Conservation (phyloP, 2,888 invertebrate species). For the Acanthococcus lagerstroemiae region DNA sequence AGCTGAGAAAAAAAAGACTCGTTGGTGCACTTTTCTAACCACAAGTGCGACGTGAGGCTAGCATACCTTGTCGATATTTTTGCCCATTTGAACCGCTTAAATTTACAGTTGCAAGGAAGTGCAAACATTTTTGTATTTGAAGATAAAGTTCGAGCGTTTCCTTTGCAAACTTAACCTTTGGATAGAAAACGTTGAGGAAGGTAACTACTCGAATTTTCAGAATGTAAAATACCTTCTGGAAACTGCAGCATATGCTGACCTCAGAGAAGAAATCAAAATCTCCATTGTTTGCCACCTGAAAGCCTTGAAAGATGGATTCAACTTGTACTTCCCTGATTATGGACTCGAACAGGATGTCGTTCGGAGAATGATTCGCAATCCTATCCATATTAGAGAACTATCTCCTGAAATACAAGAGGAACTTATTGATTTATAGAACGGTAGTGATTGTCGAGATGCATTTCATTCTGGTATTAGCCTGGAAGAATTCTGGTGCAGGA, state of each 20-base stretch:
- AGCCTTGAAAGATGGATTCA: slow-evolving; percentile 21
- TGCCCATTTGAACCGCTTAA: slow-evolving; percentile 27
- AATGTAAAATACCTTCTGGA: slow-evolving; percentile 16
- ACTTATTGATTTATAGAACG: neutral
- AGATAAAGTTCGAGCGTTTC: slow-evolving; percentile 23
- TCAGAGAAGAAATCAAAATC: slow-evolving; percentile 21
- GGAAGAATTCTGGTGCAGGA: neutral
- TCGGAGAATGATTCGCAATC: slow-evolving; percentile 6
- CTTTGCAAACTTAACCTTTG: slow-evolving; percentile 29
- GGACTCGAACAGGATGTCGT: neutral
- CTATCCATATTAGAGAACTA: slow-evolving; percentile 1
- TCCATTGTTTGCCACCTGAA: slow-evolving; percentile 21
- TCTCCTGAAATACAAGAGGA: slow-evolving; percentile 8
- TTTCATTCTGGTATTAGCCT: neutral
- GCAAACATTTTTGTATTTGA: slow-evolving; percentile 29
- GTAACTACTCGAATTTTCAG: slow-evolving; percentile 24
- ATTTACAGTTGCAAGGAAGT: slow-evolving; percentile 28
- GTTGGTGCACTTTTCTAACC: slow-evolving; percentile 19
- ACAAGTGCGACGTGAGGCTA: slow-evolving; percentile 20
- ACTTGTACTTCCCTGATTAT: slow-evolving; percentile 14
- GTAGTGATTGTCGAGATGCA: neutral
- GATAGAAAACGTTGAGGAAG: slow-evolving; percentile 20
- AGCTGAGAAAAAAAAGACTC: slow-evolving; percentile 25
- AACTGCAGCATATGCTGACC: neutral
- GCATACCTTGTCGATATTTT: slow-evolving; percentile 31